A percentile compares a stretch with the other conserved stretches of the same genome.
phyloP scores from a whole-genome alignment of 1,140 invertebrate genomes.

The Zaprionus camerounensis region DNA sequence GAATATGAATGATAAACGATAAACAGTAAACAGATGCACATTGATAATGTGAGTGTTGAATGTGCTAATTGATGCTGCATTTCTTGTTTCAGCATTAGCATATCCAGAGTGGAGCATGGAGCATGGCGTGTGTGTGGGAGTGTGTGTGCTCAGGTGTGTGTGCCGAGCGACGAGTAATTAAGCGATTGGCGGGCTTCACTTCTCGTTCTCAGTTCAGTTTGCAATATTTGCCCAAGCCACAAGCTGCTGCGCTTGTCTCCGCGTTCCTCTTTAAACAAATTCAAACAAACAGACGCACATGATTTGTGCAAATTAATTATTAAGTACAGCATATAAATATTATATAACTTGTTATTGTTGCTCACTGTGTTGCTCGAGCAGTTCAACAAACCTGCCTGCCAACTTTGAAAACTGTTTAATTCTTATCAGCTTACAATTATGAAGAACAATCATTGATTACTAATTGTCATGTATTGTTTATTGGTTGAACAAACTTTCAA shows the following conservation, averaged over 20 bases:
- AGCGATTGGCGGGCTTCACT: conserved; percentile 17
- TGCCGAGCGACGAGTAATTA: conserved; percentile 22
- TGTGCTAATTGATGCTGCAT: conserved; percentile 31
- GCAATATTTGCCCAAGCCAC: conserved; percentile 42
- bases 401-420: conserved; percentile 60
- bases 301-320: conserved; percentile 51
- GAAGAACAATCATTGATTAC: conserved; percentile 44
- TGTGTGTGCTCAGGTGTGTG: conserved; percentile 36
- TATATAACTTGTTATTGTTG: conserved; percentile 37
- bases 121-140: background rate
- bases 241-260: conserved; percentile 18
- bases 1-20: conserved; percentile 6
- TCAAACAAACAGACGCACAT: conserved; percentile 39
- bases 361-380: background rate
- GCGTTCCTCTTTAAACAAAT: conserved; percentile 41
- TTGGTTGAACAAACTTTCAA: conserved; percentile 65
- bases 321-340: conserved; percentile 42
- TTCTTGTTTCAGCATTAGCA: conserved; percentile 45
- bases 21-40: conserved; percentile 32
- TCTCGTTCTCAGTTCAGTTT: conserved; percentile 31
- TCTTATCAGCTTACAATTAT: conserved; percentile 65
- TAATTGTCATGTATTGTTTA: conserved; percentile 31
- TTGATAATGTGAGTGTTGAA: conserved; percentile 24
- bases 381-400: conserved; percentile 65
- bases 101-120: background rate